Percentiles rank a stretch among this genome's conserved stretches.
Evolutionary conservation across 2,113 vertebrate species (phyloP).

Genomic region (Coryphaenoides rupestris): DNA sequence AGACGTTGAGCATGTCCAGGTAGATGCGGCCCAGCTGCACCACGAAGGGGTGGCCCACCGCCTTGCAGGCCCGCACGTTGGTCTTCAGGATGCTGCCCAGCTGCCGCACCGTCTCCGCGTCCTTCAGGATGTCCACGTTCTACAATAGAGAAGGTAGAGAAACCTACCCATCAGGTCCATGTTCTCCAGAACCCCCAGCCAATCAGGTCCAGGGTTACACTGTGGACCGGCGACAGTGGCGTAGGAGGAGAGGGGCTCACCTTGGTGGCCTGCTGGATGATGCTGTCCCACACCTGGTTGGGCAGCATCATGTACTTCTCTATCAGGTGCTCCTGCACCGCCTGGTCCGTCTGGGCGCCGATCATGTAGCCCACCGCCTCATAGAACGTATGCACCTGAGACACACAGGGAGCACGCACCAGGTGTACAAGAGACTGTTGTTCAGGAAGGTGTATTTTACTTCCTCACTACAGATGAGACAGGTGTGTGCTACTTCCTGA

Average conservation of each 20-base stretch:
- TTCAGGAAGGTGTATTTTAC: too few species aligned
- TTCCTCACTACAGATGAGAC: too few species aligned
- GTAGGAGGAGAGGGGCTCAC: constrained; percentile 67
- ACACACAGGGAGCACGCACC: neutral
- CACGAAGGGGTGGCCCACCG: constrained; percentile 93
- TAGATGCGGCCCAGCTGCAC: constrained; percentile 94
- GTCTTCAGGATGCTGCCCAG: constrained; percentile 96
- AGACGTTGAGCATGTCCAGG: constrained; percentile 97
- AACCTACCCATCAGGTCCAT: neutral
- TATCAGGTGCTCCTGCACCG: constrained; percentile 91
- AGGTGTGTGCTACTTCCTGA: too few species aligned
- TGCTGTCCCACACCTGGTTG: constrained; percentile 97
- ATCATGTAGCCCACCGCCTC: constrained; percentile 98
- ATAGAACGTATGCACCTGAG: constrained; percentile 91
- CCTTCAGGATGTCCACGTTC: constrained; percentile 97
- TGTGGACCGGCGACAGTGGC: neutral
- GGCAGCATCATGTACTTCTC: constrained; percentile 96
- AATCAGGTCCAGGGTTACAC: neutral
- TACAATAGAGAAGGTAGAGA: constrained; percentile 41
- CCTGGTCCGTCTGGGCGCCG: constrained; percentile 90
- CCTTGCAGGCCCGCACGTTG: constrained; percentile 93
- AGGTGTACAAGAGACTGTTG: too few species aligned
- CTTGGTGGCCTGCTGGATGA: constrained; percentile 97
- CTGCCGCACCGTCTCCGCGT: constrained; percentile 93
- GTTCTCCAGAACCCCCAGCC: neutral